Conservation (phyloP, 2,888 invertebrate species). For the Pemphredon lugubris region DNA sequence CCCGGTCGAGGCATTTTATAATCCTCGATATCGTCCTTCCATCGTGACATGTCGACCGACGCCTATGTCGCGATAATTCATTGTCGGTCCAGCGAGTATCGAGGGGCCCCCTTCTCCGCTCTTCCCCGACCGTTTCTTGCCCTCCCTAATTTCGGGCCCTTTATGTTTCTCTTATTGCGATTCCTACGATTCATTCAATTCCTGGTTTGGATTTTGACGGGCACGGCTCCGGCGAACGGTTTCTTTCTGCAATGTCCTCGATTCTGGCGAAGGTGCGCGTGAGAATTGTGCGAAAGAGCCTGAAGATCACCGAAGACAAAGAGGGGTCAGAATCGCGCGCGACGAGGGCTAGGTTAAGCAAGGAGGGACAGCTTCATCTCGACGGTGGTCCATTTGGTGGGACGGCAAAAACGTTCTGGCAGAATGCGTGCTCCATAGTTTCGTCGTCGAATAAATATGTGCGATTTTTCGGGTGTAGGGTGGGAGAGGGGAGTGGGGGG, state of each 20-base stretch:
- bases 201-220: slow-evolving; percentile 48
- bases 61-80: slow-evolving; percentile 11
- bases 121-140: slow-evolving; percentile 36
- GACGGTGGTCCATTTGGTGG: slow-evolving; percentile 73
- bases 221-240: slow-evolving; percentile 19
- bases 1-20: no score
- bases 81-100: slow-evolving; percentile 23
- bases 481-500: not conserved
- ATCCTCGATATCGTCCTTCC: no score
- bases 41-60: slow-evolving; percentile 8
- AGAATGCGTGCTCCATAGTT: slow-evolving; percentile 55
- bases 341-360: slow-evolving; percentile 41
- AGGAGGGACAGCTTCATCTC: slow-evolving; percentile 77
- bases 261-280: slow-evolving; percentile 67
- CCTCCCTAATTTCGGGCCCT: slow-evolving; percentile 39
- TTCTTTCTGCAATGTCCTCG: slow-evolving; percentile 62
- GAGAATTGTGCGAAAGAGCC: slow-evolving; percentile 70
- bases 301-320: slow-evolving; percentile 44
- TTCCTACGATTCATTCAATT: slow-evolving; percentile 53
- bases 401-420: slow-evolving; percentile 63
- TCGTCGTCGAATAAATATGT: slow-evolving; percentile 22
- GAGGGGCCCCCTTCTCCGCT: slow-evolving; percentile 4
- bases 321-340: slow-evolving; percentile 27
- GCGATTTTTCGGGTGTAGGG: not conserved
- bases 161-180: slow-evolving; percentile 54